phyloP scores from a whole-genome alignment of 37 sponge, comb jelly and placozoan genomes.

The Aplysina aerophoba region DNA sequence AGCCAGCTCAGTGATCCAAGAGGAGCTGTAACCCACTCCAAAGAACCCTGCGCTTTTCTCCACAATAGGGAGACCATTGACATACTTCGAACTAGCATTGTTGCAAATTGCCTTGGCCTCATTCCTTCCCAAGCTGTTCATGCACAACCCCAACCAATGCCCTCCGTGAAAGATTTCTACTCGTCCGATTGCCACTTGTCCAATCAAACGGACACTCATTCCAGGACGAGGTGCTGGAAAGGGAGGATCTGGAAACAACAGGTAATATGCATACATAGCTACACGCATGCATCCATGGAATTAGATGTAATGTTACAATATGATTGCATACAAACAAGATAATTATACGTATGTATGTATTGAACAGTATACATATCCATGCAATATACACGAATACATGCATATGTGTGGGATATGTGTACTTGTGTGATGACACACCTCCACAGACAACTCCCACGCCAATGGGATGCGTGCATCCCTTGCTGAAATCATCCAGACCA shows the following conservation, averaged over 20 bases:
- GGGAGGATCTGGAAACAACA: background rate
- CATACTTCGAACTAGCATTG: background rate
- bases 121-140: background rate
- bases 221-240: background rate
- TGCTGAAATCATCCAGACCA: background rate
- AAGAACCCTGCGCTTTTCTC: too few relatives aligned
- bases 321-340: too few relatives aligned
- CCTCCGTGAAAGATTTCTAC: background rate
- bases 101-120: background rate
- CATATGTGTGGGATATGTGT: background rate
- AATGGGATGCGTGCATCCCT: background rate
- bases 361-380: too few relatives aligned
- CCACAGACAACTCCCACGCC: slow-evolving; percentile 25
- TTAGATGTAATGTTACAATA: too few relatives aligned
- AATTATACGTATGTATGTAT: too few relatives aligned
- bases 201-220: background rate
- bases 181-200: background rate
- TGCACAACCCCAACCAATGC: slow-evolving; percentile 1
- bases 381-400: too few relatives aligned
- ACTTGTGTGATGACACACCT: background rate
- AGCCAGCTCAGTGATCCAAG: too few relatives aligned
- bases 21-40: too few relatives aligned
- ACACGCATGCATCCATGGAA: too few relatives aligned
- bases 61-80: background rate
- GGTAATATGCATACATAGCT: too few relatives aligned